phyloP scores from a whole-genome alignment of 2,113 vertebrate genomes.

The Heptranchias perlo region DNA sequence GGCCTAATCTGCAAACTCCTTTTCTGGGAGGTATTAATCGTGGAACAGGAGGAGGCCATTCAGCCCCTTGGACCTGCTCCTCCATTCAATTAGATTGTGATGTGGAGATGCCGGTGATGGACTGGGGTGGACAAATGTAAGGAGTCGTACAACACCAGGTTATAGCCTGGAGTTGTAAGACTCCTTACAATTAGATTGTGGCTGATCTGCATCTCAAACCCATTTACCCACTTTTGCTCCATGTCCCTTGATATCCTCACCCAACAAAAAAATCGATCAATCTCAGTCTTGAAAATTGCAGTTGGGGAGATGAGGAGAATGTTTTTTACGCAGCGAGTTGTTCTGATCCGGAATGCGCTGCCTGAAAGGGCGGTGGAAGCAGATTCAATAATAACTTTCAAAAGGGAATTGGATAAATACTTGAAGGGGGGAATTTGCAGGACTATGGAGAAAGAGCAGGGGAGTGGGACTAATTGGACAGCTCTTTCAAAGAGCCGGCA shows the following conservation, averaged over 20 bases:
- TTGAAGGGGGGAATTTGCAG: not conserved
- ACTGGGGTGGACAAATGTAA: no score
- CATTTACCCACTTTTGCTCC: not conserved
- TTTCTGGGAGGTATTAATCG: not conserved
- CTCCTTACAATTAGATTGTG: no score
- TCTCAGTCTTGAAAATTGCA: not conserved
- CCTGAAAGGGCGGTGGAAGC: not conserved
- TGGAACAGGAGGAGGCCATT: not conserved
- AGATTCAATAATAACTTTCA: not conserved
- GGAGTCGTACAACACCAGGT: no score
- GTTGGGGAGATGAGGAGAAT: not conserved
- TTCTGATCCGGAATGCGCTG: not conserved
- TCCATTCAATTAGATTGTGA: not conserved
- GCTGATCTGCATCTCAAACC: not conserved
- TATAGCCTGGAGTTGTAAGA: no score
- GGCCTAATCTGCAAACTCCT: not conserved
- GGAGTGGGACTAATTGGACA: not conserved
- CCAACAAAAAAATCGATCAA: not conserved
- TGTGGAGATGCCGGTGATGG: no score
- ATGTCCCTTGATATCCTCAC: not conserved
- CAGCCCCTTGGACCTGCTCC: not conserved
- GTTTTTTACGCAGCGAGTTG: not conserved
- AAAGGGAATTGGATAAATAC: not conserved
- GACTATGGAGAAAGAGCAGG: no score
- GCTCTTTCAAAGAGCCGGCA: not conserved